Evolutionary conservation across 1,140 invertebrate genomes (phyloP).

Genomic region (Andricus grossulariae): DNA sequence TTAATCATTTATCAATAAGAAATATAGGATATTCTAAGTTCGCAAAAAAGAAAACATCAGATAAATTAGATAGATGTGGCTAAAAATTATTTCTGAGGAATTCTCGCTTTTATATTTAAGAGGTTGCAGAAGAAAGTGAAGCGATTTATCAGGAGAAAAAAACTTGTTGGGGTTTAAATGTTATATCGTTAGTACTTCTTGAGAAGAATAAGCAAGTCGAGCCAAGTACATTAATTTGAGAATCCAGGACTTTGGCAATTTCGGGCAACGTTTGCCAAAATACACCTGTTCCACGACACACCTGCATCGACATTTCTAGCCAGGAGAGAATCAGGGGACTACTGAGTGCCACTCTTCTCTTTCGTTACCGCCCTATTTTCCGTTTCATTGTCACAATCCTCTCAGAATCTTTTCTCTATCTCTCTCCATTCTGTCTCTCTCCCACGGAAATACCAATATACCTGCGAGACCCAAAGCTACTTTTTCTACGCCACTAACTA

Average conservation of each 20-base stretch:
- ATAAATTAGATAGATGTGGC: not conserved
- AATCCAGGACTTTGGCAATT: slow-evolving; percentile 43
- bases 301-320: slow-evolving; percentile 60
- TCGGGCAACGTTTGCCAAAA: slow-evolving; percentile 59
- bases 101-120: slow-evolving; percentile 2
- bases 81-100: not conserved
- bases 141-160: not conserved
- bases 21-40: no score
- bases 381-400: slow-evolving; percentile 44
- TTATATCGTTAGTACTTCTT: not conserved
- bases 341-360: slow-evolving; percentile 29
- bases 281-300: slow-evolving; percentile 62
- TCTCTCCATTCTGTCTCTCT: not conserved
- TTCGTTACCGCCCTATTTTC: slow-evolving; percentile 31
- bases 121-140: not conserved
- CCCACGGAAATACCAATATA: slow-evolving; percentile 34
- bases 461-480: not conserved
- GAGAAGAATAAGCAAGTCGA: slow-evolving; percentile 38
- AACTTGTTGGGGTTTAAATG: slow-evolving; percentile 22
- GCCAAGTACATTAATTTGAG: slow-evolving; percentile 48
- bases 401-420: slow-evolving; percentile 38
- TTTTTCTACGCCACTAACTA: not conserved
- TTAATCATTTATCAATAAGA: no score
- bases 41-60: no score
- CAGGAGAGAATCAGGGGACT: slow-evolving; percentile 56